phyloP scores from a whole-genome alignment of 2,113 vertebrate species.

The Barnardius zonarius region DNA sequence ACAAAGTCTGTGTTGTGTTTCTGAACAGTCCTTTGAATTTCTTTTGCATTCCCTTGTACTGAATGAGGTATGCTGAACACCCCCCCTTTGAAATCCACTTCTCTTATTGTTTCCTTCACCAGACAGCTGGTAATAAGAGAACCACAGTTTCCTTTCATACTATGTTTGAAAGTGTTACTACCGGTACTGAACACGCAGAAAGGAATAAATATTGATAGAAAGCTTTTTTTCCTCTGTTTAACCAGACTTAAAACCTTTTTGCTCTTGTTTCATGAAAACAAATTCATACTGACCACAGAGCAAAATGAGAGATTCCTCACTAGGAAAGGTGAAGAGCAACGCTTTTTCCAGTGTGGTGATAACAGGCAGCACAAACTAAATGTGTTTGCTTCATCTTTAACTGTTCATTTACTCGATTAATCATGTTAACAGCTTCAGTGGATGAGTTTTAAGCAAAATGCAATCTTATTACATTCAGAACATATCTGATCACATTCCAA shows the following conservation, averaged over 20 bases:
- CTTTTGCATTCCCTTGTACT: background rate
- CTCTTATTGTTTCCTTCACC: background rate
- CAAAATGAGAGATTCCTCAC: background rate
- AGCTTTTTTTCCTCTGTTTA: background rate
- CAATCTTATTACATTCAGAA: background rate
- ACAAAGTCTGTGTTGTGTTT: background rate
- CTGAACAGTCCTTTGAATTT: background rate
- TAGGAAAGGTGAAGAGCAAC: background rate
- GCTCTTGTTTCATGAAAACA: background rate
- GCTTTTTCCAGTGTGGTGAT: background rate
- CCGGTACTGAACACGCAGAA: background rate
- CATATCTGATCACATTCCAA: background rate
- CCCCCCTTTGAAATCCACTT: background rate
- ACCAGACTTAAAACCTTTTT: background rate
- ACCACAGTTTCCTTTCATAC: background rate
- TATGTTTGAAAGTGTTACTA: background rate
- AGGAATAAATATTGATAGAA: background rate
- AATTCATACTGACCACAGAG: background rate
- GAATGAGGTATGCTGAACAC: background rate
- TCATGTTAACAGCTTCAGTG: background rate
- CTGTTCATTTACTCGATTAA: background rate
- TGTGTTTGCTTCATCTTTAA: background rate
- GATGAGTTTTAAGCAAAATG: background rate
- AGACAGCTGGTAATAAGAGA: background rate
- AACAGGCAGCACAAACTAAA: background rate